Evolutionary conservation across 2,888 invertebrate genomes (phyloP), one percentile per base, ranked within the genome.

Genomic region (Melanostoma scalare): DNA sequence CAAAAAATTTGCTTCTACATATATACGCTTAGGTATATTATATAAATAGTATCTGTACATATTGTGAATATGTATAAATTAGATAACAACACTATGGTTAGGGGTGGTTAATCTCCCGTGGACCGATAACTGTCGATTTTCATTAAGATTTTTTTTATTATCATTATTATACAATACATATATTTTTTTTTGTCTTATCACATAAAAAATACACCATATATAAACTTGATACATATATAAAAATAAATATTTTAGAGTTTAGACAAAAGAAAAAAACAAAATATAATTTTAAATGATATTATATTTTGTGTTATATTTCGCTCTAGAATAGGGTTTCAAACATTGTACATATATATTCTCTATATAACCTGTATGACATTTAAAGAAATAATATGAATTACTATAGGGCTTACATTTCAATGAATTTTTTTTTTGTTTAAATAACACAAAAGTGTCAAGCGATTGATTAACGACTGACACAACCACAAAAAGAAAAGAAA

Each of bases 121-220:
- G 79, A 61, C 84, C 79, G 84, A 71, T 84, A 84, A 84, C 84
- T 84, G 84, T 84, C 84, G 84, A 84, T 84, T 84, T 78, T 78
- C 46, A 84, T 79, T 81, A 78, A 74, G 67, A 52, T 63, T 67
- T 78, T 65, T 75, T 50, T 48, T 65, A 44, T 46, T 40, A 53
- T 48, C 46, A 56, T 36, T 55, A 31, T 40, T 20, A 20, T 20
- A 20, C 20, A 20, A 20, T 20, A 20, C 20, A 20, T 20, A 20
- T 20, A 20, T 20, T 20, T 67, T 71, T 55, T 69, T 53, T 69
- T 6, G 52, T 68, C 48, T 53, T 36, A 53, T 67, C 50, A 67
- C 35, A 53, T 65, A 50, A 36, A 0, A 60, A 40, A 65, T 56
- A 71, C 65, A 74, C 48, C 20, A 8, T 44, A 74, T 61, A 73